Base-by-base conservation (phyloP, 2,888 invertebrate species). In the Papilio elwesi region DNA sequence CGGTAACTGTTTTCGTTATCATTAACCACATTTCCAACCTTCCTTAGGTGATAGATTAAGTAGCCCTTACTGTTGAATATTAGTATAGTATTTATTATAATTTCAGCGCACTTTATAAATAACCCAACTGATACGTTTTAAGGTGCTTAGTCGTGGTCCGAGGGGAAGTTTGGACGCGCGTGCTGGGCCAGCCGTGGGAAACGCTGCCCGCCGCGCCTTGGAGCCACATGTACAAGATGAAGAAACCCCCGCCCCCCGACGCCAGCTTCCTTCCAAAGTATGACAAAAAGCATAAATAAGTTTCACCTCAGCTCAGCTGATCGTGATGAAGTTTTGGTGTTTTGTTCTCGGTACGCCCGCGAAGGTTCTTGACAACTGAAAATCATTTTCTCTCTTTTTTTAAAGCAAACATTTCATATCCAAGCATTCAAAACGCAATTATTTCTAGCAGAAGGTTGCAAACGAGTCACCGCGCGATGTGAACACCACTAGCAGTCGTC, bases 141-240 rank as follows among this genome's bases (percentile, higher is more conserved):
- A 93, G 93, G 53, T 93, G 93, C 66, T 78, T 93, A 8, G 93
- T 93, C 13, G 90, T 93, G 12, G 92, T 93, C 0, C 83, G 92
- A 0, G 93, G 93, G 0, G 93, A 93, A 70, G 93, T 93, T 0
- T 93, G 93, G 93, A 93, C 93, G 0, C 80, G 91, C 2, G 93
- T 93, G 43, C 80, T 92, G 53, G 93, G 93, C 0, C 93, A 93
- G 76, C 93, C 93, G 0, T 93, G 93, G 93, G 93, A 93, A 80
- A 85, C 87, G 1, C 80, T 93, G 0, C 91, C 93, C 0, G 92
- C 93, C 0, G 93, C 93, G 0, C 93, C 93, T 12, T 93, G 93
- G 93, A 92, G 92, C 62, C 93, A 93, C 83, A 93, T 93, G 93
- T 93, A 93, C 82, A 93, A 93, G 82, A 93, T 91, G 92, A 93